phyloP scores from a whole-genome alignment of 92 coral and sea anemone genomes.

The Muricea muricata region DNA sequence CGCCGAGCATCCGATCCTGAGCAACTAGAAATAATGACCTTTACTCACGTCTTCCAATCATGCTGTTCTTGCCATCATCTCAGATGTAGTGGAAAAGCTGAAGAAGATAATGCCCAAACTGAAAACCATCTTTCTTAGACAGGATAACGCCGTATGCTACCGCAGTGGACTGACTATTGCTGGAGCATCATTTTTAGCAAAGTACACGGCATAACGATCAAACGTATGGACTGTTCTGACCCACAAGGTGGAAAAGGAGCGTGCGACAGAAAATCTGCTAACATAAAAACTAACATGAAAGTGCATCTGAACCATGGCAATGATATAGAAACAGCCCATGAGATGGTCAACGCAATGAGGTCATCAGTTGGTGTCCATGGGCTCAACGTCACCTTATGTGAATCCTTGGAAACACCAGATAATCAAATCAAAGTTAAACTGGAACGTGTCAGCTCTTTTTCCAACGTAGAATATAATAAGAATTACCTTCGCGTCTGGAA shows the following conservation, averaged over 20 bases:
- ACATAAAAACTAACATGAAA: conserved; percentile 64
- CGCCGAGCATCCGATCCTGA: conserved; percentile 13
- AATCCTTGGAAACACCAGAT: conserved; percentile 46
- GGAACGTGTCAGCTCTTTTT: conserved; percentile 52
- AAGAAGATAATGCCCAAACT: conserved; percentile 49
- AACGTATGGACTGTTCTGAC: conserved; percentile 71
- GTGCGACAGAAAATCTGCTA: conserved; percentile 73
- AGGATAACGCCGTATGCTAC: conserved; percentile 80
- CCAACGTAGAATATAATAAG: conserved; percentile 58
- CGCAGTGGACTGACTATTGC: conserved; percentile 71
- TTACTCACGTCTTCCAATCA: conserved; percentile 67
- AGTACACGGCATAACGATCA: conserved; percentile 51
- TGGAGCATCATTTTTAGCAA: conserved; percentile 58
- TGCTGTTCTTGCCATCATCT: conserved; percentile 63
- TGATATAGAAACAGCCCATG: conserved; percentile 65
- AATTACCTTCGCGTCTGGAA: conserved; percentile 60
- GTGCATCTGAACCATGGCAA: conserved; percentile 68
- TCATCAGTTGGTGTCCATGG: conserved; percentile 71
- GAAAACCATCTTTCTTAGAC: conserved; percentile 55
- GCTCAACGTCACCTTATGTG: conserved; percentile 56
- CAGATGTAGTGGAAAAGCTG: conserved; percentile 67
- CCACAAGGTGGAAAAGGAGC: conserved; percentile 82
- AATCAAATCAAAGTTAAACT: conserved; percentile 33
- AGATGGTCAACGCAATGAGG: conserved; percentile 64
- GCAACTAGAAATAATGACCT: conserved; percentile 70